Evolutionary conservation across 2,113 vertebrate genomes (phyloP).

Genomic region (Rhineura floridana): DNA sequence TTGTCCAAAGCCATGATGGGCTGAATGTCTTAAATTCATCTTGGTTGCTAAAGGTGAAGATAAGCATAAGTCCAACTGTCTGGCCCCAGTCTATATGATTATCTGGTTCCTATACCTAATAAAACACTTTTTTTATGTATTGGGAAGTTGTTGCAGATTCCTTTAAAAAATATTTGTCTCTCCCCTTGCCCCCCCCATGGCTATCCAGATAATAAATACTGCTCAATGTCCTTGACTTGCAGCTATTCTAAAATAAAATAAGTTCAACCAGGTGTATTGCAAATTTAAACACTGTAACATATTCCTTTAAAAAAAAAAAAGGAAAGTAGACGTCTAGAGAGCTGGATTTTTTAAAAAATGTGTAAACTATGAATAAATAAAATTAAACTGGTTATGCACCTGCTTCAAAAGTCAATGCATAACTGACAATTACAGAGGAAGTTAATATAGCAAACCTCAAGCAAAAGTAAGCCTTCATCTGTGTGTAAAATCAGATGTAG

Average conservation of each 20-base stretch:
- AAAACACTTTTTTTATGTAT: neutral
- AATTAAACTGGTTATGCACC: neutral
- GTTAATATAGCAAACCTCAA: neutral
- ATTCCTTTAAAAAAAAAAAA: too few relatives aligned
- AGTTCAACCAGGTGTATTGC: neutral
- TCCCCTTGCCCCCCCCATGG: neutral
- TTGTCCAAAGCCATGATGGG: neutral
- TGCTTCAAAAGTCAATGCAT: neutral
- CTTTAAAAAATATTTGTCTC: neutral
- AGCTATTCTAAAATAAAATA: neutral
- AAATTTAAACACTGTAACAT: neutral
- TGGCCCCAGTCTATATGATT: neutral
- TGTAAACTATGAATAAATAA: neutral
- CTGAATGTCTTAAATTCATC: neutral
- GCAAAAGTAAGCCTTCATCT: neutral
- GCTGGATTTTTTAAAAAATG: neutral
- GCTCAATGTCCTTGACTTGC: neutral
- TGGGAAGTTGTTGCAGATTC: neutral
- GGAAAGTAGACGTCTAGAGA: too few relatives aligned
- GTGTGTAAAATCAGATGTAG: neutral
- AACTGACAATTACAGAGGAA: neutral
- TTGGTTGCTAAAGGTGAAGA: neutral
- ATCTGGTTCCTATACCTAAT: neutral
- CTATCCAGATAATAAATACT: neutral
- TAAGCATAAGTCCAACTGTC: neutral